Evolutionary conservation across 2,113 vertebrate species (phyloP), one percentile per base, ranked within the genome.

Genomic region (Bombycilla garrulus): DNA sequence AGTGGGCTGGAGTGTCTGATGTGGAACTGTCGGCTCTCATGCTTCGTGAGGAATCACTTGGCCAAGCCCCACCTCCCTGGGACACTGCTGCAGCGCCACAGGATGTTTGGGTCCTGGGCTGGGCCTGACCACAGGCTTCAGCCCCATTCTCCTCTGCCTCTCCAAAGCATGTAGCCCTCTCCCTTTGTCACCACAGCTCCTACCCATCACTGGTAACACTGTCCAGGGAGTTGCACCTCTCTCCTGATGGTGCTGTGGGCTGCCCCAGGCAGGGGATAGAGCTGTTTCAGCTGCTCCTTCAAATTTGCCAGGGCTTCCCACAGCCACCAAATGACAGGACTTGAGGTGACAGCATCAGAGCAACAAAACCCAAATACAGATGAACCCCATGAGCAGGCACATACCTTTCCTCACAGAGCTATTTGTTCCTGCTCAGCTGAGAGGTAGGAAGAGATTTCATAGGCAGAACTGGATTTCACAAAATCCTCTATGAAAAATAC

Each of bases 41-140:
- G n/a, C n/a, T n/a, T n/a, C n/a, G n/a, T n/a, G n/a, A 66, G 17
- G 16, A 24, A 5, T 29, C 23, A 6, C 33, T 42, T 3, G 17
- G 10, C 22, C 1, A 0, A 85, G 22, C n/a, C 33, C 61, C 15
- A 3, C 12, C 29, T 65, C 0, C 0, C 50, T 2, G 1, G 56
- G 65, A 4, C 56, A n/a, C 51, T 51, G 54, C 33, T 21, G 4
- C 18, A 35, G 40, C 28, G 62, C 40, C 28, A 31, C 2, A 1
- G 15, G 12, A 51, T 18, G 26, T 50, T 56, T 1, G 0, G 17
- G 3, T 69, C 44, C 50, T n/a, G 57, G 47, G 12, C 33, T 74
- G n/a, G 24, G 6, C n/a, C 40, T 19, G 47, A 17, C 36, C 38
- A 25, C 3, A 2, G 10, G 1, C 5, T 4, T 57, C 25, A 25